Evolutionary conservation across 2,888 invertebrate genomes (phyloP), one percentile per base, ranked within the genome.

Genomic region (Drosophila peninsularis): DNA sequence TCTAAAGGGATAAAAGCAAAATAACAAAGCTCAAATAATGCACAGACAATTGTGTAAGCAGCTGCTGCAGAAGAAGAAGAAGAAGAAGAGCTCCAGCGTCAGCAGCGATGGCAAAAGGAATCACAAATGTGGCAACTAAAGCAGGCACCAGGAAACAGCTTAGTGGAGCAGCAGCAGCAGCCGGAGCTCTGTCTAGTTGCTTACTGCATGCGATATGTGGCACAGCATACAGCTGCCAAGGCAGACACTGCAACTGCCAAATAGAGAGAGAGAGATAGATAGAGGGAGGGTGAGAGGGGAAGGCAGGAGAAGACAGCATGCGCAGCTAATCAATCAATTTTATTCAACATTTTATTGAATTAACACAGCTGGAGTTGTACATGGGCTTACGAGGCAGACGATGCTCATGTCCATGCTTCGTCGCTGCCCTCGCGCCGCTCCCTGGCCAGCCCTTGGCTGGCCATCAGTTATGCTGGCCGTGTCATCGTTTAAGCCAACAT

Each of bases 11-110:
- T 82, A 82, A 78, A 75, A 87, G 81, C 62, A 57, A 82, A 81
- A 81, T 81, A 82, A 83, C 82, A 87, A 82, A 86, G 78, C 87
- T 78, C 87, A 80, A 87, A 80, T 87, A 87, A 83, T 83, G 84
- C 84, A 83, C 82, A 86, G 84, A 87, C 87, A 82, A 87, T 87
- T 87, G 87, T 75, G 75, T 68, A 83, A 75, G 78, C 64, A 73
- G 65, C 54, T 21, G 49, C 34, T 32, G 30, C 13, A 10, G 30
- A 5, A 17, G 17, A 30, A 32, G 45, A 27, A 30, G 39, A 27
- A 24, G 61, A 11, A 24, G 24, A 24, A 36, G 11, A 34, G 57
- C 53, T 47, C 27, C 19, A 42, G 13, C 21, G 27, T 37, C 36
- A 42, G 14, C 4, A 19, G 47, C 58, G 27, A 27, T 63, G 68